Percentiles rank a stretch among this genome's conserved stretches.
These are phyloP conservation scores for Protonibea diacanthus DNA, from an alignment of 2,797 vertebrate genomes.

Conservation along the genomic window DNA sequence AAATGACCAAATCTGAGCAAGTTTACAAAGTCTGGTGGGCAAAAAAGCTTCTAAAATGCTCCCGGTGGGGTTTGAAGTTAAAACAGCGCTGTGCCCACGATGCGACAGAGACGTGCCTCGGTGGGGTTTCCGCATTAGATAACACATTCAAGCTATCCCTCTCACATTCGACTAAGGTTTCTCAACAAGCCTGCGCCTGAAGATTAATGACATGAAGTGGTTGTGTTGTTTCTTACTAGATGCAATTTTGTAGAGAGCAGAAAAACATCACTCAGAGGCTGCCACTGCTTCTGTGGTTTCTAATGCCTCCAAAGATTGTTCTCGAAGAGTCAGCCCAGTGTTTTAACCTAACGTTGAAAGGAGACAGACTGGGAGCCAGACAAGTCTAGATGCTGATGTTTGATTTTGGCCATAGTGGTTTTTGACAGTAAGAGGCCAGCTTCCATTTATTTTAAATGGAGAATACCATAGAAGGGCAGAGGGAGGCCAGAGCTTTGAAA, in stretches of 20 bases:
- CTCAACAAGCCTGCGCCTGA: not conserved
- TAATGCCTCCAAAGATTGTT: not conserved
- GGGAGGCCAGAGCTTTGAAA: conserved; percentile 41
- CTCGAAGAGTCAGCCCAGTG: not conserved
- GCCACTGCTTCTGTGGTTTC: not conserved
- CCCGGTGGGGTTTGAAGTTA: too few relatives aligned
- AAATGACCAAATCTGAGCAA: too few relatives aligned
- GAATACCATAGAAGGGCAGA: conserved; percentile 20
- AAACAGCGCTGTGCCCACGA: too few relatives aligned
- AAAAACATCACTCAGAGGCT: not conserved
- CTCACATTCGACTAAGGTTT: not conserved
- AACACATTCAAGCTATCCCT: too few relatives aligned
- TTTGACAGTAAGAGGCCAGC: conserved; percentile 29
- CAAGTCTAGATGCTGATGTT: conserved; percentile 9
- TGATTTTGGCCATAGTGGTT: conserved; percentile 28
- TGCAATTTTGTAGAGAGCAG: not conserved
- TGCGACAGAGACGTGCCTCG: too few relatives aligned
- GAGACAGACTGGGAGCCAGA: conserved; percentile 7
- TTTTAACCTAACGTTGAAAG: not conserved
- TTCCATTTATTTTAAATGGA: conserved; percentile 27
- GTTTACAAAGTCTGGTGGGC: too few relatives aligned
- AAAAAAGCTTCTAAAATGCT: too few relatives aligned
- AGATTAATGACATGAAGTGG: not conserved
- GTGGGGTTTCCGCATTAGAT: too few relatives aligned
- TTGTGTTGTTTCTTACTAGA: not conserved